Conservation (phyloP, 2,888 invertebrate genomes). For the Caenorhabditis virilis region DNA sequence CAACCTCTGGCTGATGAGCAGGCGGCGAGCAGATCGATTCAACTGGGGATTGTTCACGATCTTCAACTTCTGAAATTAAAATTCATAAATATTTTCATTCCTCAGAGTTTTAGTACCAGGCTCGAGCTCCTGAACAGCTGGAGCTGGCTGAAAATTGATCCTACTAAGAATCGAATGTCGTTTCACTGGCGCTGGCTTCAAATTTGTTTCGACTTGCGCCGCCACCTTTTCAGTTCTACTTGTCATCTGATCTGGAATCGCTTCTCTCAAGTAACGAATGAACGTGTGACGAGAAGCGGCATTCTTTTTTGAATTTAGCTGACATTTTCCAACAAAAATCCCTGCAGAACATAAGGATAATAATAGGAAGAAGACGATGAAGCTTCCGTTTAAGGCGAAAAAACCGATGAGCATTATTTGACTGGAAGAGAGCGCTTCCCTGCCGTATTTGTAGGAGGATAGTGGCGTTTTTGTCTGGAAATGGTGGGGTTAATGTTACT, state of each 20-base stretch:
- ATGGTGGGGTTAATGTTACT: too few relatives aligned
- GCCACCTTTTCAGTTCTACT: too few relatives aligned
- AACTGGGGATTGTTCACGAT: slow-evolving; percentile 23
- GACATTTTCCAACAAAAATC: slow-evolving; percentile 24
- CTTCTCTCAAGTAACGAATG: slow-evolving; percentile 35
- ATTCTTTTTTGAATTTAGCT: slow-evolving; percentile 26
- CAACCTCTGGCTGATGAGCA: slow-evolving; percentile 30
- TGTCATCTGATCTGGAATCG: slow-evolving; percentile 14
- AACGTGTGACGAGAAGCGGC: slow-evolving; percentile 35
- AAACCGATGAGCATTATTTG: slow-evolving; percentile 49
- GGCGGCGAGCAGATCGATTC: slow-evolving; percentile 35
- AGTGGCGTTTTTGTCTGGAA: slow-evolving; percentile 17
- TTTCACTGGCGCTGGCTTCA: slow-evolving; percentile 16
- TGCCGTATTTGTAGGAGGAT: slow-evolving; percentile 31
- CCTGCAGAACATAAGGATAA: slow-evolving; percentile 46
- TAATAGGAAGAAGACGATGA: slow-evolving; percentile 45
- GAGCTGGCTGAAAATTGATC: slow-evolving; percentile 42
- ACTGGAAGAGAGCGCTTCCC: slow-evolving; percentile 39
- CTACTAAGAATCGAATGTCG: slow-evolving; percentile 42
- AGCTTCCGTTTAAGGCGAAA: slow-evolving; percentile 38
- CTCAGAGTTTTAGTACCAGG: slow-evolving; percentile 19
- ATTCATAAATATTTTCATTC: neutral
- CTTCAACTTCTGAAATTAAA: slow-evolving; percentile 22
- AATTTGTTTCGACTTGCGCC: neutral
- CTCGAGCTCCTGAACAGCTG: slow-evolving; percentile 38